A percentile compares a stretch with the other conserved stretches of the same genome.
Conservation (phyloP, 2,113 vertebrate species). For the Orthonyx spaldingii region DNA sequence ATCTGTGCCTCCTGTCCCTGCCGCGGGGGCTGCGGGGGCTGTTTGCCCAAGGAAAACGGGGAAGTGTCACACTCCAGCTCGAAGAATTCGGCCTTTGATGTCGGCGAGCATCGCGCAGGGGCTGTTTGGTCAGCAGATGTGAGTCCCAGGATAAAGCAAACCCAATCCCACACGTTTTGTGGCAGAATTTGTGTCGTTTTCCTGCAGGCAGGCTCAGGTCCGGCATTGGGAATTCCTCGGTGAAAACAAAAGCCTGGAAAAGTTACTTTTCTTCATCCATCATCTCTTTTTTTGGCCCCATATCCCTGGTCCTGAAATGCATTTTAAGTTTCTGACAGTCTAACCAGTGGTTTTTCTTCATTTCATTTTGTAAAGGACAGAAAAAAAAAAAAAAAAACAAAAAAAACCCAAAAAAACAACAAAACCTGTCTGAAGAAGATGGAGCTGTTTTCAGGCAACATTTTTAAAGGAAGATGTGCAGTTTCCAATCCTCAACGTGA, state of each 20-base stretch:
- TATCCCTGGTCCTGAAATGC: neutral
- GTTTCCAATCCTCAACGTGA: neutral
- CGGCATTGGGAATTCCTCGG: neutral
- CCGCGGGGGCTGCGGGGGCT: neutral
- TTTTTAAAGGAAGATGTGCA: neutral
- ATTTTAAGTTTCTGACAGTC: neutral
- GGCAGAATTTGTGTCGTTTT: neutral
- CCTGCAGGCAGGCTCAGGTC: too few species aligned
- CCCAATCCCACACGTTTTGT: neutral
- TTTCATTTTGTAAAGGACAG: neutral
- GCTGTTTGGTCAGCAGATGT: neutral
- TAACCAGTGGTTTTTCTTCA: neutral
- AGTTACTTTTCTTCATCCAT: neutral
- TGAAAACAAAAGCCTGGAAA: neutral
- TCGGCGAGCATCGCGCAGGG: neutral
- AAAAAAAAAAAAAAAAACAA: too few species aligned
- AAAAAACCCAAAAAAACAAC: too few species aligned
- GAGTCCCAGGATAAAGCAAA: neutral
- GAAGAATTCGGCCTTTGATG: slow-evolving; percentile 38
- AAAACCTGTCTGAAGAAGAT: neutral
- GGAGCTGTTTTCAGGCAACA: neutral
- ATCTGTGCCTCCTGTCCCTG: neutral
- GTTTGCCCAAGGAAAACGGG: neutral
- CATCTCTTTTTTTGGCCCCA: fast-evolving
- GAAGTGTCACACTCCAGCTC: neutral